Percentiles rank a stretch among this genome's conserved stretches.
These are phyloP conservation scores for Lordiphosa collinella DNA, from an alignment of 1,140 invertebrate genomes.

Conservation along the genomic window DNA sequence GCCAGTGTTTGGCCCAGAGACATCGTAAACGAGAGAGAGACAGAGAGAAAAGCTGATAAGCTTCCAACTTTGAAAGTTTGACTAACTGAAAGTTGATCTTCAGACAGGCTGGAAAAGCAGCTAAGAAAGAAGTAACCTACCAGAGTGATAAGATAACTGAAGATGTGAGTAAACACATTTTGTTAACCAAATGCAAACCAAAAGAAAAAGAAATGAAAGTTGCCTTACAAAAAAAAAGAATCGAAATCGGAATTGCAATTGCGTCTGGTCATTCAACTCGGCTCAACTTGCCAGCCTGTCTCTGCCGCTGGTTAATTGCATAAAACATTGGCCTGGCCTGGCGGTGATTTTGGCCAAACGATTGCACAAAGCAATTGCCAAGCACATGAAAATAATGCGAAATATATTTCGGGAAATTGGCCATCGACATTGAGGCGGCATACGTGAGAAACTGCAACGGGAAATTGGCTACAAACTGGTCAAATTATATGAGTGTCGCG, in stretches of 20 bases:
- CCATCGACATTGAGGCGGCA: conserved; percentile 31
- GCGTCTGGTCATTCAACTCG: conserved; percentile 37
- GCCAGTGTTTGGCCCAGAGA: background rate
- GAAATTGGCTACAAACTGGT: conserved; percentile 49
- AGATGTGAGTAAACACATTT: conserved; percentile 29
- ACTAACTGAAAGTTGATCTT: conserved; percentile 17
- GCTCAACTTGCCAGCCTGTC: conserved; percentile 26
- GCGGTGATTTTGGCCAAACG: conserved; percentile 55
- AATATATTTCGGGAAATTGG: conserved; percentile 57
- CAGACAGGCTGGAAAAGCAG: conserved; percentile 14
- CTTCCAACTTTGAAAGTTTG: conserved; percentile 23
- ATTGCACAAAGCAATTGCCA: conserved; percentile 74
- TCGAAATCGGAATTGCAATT: conserved; percentile 5
- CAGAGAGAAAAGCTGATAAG: conserved; percentile 45
- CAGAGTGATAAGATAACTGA: conserved; percentile 30
- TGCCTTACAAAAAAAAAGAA: conserved; percentile 1
- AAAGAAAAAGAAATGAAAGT: conserved; percentile 10
- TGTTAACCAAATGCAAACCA: conserved; percentile 4
- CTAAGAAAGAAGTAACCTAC: background rate
- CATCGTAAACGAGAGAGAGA: background rate
- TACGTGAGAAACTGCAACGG: conserved; percentile 48
- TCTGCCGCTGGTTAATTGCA: conserved; percentile 47
- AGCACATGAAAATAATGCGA: conserved; percentile 57
- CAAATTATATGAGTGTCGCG: background rate
- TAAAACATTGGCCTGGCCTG: conserved; percentile 20